Evolutionary conservation across 2,113 vertebrate genomes (phyloP), one percentile per base, ranked within the genome.

Genomic region (Rhea americana): DNA sequence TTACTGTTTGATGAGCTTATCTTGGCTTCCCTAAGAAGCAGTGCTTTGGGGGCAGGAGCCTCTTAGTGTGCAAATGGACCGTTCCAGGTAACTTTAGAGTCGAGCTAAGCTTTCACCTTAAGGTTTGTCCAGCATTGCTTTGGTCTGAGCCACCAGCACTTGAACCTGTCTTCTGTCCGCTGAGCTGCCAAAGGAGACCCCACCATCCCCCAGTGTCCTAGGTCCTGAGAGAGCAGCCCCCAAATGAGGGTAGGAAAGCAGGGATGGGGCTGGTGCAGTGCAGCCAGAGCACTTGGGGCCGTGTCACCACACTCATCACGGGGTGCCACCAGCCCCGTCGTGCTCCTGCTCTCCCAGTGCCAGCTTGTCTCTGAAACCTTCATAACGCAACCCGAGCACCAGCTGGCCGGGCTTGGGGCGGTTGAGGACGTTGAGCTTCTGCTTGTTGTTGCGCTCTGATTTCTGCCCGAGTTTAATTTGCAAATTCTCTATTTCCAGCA

Each of bases 1-100:
- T 91, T 85, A 82, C 53, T 70, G 50, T 85, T 87, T 82, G 72
- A 91, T 41, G 22, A 55, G 43, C 80, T 94, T 77, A n/a, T 72
- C 10, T 14, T 59, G 55, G 30, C 32, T 75, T 17, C 32, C 8
- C 15, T 71, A 58, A 65, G 71, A 65, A 73, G 26, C 59, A 35
- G 24, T 47, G 58, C 68, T 28, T 41, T 48, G 39, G 58, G 24
- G 39, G 5, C 53, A 59, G 76, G 55, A 83, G 53, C 67, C 76
- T 75, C 32, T 87, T 66, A 20, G n/a, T 41, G 3, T 39, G 47
- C 39, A 13, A 43, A 32, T 75, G 4, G 39, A 39, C 9, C 83
- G 37, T 59, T 28, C 9, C 56, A 39, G n/a, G 43, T 83, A 55
- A 73, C 11, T 82, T 24, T 58, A 47, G 59, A 56, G 48, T 35